These are phyloP conservation scores for Malurus melanocephalus DNA, from an alignment of 2,113 vertebrate species.

Conservation along the genomic window DNA sequence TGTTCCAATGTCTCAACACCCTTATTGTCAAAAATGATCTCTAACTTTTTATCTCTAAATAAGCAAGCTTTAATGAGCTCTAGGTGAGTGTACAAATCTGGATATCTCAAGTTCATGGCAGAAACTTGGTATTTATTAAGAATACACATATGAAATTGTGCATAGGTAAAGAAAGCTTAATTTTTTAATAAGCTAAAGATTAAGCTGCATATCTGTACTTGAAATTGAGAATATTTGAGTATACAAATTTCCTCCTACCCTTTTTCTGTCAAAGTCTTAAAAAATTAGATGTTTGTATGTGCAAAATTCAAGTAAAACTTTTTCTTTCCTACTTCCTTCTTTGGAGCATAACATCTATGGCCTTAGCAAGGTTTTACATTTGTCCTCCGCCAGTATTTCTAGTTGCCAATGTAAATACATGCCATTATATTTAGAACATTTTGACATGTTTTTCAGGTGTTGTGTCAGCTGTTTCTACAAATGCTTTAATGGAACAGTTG, in stretches of 20 bases:
- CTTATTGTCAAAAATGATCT: not conserved
- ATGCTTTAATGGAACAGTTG: constrained; percentile 64
- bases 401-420: not conserved
- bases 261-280: not conserved
- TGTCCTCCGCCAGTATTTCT: not conserved
- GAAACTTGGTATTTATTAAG: not conserved
- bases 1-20: not conserved
- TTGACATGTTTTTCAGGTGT: constrained; percentile 37
- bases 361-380: not conserved
- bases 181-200: not conserved
- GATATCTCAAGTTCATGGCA: not conserved
- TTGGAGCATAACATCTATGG: not conserved
- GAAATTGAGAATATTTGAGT: not conserved
- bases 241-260: not conserved
- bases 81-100: not conserved
- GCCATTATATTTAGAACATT: not conserved
- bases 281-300: not conserved
- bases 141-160: not conserved
- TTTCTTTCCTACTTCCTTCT: not conserved
- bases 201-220: not conserved
- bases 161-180: not conserved
- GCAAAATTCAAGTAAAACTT: not conserved
- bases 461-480: not conserved
- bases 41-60: not conserved
- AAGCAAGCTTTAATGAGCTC: not conserved